phyloP scores from a whole-genome alignment of 2,888 invertebrate species.

The Celastrina argiolus region DNA sequence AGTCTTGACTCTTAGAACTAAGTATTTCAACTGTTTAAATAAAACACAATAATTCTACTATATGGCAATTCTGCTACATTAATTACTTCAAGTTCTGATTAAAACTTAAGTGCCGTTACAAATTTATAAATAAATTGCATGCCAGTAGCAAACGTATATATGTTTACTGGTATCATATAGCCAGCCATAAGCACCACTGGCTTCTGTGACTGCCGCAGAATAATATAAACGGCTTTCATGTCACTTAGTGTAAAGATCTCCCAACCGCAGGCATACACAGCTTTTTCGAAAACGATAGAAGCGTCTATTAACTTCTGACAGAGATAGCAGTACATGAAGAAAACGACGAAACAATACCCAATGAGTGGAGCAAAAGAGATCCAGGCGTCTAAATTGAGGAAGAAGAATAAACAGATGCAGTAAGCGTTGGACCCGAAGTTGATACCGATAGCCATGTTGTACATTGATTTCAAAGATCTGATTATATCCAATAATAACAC shows the following conservation, averaged over 20 bases:
- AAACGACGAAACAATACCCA: slow-evolving; percentile 53
- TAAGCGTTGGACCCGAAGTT: slow-evolving; percentile 58
- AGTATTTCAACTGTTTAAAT: neutral
- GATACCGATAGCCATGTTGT: slow-evolving; percentile 58
- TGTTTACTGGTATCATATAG: slow-evolving; percentile 62
- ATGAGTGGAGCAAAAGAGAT: slow-evolving; percentile 51
- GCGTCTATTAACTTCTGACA: slow-evolving; percentile 58
- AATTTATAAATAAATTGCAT: slow-evolving; percentile 61
- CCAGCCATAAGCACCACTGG: slow-evolving; percentile 56
- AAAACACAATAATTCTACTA: neutral
- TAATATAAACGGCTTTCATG: slow-evolving; percentile 48
- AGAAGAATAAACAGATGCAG: slow-evolving; percentile 56
- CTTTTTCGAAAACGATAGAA: slow-evolving; percentile 52
- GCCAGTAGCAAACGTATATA: slow-evolving; percentile 61
- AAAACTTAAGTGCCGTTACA: slow-evolving; percentile 40
- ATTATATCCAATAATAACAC: slow-evolving; percentile 43
- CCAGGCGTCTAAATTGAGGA: slow-evolving; percentile 49
- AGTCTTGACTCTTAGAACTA: neutral
- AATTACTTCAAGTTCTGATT: neutral
- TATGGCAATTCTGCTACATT: neutral
- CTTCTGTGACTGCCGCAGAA: slow-evolving; percentile 56
- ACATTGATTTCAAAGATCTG: slow-evolving; percentile 48
- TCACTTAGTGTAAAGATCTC: slow-evolving; percentile 55
- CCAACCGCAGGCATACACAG: slow-evolving; percentile 65
- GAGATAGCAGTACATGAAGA: slow-evolving; percentile 62